Percentiles rank a stretch among this genome's conserved stretches.
Conservation (phyloP, 2,113 vertebrate genomes). For the Scomber colias region DNA sequence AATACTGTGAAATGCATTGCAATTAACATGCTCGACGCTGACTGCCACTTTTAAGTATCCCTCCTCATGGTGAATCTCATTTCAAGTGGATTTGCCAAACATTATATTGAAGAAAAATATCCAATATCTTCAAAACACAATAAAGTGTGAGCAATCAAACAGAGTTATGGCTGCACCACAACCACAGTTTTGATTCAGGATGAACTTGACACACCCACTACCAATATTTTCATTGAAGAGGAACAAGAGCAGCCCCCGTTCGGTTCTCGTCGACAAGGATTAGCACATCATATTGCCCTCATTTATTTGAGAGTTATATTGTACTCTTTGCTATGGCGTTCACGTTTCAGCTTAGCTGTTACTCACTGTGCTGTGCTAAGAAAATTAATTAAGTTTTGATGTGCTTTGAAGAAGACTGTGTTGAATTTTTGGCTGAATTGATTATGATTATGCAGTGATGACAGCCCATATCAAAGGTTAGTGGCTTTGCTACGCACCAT, state of each 20-base stretch:
- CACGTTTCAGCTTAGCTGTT: conserved; percentile 56
- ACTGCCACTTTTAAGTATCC: conserved; percentile 3
- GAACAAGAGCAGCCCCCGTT: conserved; percentile 15
- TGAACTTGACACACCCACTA: conserved; percentile 23
- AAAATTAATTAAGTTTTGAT: conserved; percentile 77
- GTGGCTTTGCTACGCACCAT: conserved; percentile 52
- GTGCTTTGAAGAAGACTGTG: conserved; percentile 66
- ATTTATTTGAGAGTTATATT: conserved; percentile 26
- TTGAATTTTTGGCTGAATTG: conserved; percentile 55
- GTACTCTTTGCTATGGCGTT: conserved; percentile 43
- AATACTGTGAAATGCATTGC: conserved; percentile 5
- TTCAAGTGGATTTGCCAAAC: neutral
- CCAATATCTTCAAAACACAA: neutral
- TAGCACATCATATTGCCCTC: conserved; percentile 43
- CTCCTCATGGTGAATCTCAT: neutral
- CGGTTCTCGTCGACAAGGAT: conserved; percentile 15
- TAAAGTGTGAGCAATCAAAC: conserved; percentile 24
- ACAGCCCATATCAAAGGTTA: conserved; percentile 71
- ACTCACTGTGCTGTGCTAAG: conserved; percentile 51
- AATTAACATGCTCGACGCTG: conserved; percentile 9
- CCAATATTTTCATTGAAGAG: conserved; percentile 49
- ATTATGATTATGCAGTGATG: conserved; percentile 69
- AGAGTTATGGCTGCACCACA: conserved; percentile 5
- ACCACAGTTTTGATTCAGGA: conserved; percentile 23
- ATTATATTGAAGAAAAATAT: conserved; percentile 10